Conservation (phyloP, 2,797 vertebrate genomes). For the Eutrigla gurnardus region DNA sequence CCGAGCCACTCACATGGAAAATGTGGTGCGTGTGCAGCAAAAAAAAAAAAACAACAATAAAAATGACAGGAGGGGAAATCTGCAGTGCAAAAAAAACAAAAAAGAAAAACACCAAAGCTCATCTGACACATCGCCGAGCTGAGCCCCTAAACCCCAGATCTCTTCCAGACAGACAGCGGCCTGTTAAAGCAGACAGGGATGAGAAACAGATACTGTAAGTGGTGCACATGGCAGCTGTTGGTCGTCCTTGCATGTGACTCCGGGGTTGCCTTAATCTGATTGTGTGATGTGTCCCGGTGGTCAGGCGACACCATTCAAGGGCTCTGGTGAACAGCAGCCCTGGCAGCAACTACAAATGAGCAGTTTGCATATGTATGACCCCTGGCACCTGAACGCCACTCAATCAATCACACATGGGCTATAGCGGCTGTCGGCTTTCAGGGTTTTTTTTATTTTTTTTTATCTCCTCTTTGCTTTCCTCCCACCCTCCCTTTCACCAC, state of each 20-base stretch:
- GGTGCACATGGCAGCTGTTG: conserved; percentile 71
- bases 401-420: conserved; percentile 80
- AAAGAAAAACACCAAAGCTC: conserved; percentile 53
- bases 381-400: conserved; percentile 74
- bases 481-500: neutral
- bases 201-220: conserved; percentile 64
- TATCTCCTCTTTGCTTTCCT: conserved; percentile 18
- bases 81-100: conserved; percentile 38
- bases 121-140: conserved; percentile 57
- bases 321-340: conserved; percentile 67
- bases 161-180: conserved; percentile 58
- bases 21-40: conserved; percentile 65
- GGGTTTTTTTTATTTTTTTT: conserved; percentile 4
- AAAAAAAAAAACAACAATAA: conserved; percentile 25
- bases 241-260: conserved; percentile 74
- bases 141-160: conserved; percentile 66
- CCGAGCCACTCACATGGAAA: conserved; percentile 62
- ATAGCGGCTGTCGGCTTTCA: conserved; percentile 43
- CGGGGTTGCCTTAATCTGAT: conserved; percentile 81
- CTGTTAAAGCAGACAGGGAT: conserved; percentile 58
- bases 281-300: conserved; percentile 71
- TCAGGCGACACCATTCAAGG: conserved; percentile 68
- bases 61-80: conserved; percentile 69
- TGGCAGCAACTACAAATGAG: conserved; percentile 81
- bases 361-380: conserved; percentile 82